Evolutionary conservation across 2,797 vertebrate genomes (phyloP), one percentile per base, ranked within the genome.

Genomic region (Allenopithecus nigroviridis): DNA sequence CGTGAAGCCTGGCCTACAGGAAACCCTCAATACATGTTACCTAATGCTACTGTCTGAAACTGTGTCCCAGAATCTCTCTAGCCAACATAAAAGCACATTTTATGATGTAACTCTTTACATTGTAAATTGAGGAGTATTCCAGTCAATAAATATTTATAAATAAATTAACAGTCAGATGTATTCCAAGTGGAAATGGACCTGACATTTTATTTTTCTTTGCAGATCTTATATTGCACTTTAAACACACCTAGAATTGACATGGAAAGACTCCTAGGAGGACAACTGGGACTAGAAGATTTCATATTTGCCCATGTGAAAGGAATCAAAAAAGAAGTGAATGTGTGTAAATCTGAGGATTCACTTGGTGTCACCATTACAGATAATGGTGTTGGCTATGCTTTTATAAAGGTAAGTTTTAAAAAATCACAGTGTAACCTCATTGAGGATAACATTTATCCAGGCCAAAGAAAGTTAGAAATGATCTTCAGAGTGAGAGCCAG

Each of bases 191-290:
- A 95, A 90, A 84, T 43, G 83, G 43, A 96, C 19, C 33, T 92
- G 26, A 95, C 36, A 61, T 83, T 79, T 84, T 83, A 50, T 95
- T 86, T 68, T 88, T 97, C 83, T 92, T 68, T 84, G 33, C 99
- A 99, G 99, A 99, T 99, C 97, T 98, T 99, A 97, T 99, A 99
- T 98, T 99, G 99, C 97, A 99, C 99, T 84, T 99, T 99, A 98
- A 99, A 99, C 98, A 99, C 99, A 68, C 99, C 99, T 98, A 99
- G 99, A 98, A 99, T 99, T 48, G 99, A 99, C 98, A 99, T 99
- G 99, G 99, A 99, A 72, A 99, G 99, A 97, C 99, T 99, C 86
- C 98, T 99, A 64, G 99, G 99, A 89, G 99, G 99, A 1, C 99
- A 99, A 97, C 99, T 99, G 39, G 99, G 99, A 76, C 99, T 99